Base-by-base conservation (phyloP, 2,888 invertebrate species). In the Altica lythri region DNA sequence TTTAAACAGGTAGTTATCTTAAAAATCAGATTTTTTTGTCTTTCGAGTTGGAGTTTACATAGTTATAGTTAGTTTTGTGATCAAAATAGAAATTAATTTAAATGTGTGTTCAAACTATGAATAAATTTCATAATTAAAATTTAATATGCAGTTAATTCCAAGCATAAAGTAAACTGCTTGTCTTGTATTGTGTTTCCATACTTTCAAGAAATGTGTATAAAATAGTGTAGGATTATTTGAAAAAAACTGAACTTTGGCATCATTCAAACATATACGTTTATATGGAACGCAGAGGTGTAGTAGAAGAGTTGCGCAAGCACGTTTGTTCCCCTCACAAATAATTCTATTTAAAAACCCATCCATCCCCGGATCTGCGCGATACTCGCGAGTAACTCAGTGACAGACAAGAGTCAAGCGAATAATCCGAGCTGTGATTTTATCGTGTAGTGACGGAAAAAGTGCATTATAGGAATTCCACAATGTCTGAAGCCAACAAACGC, bases 401-500 rank as follows among this genome's bases (percentile, higher is more conserved):
- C 30, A 40, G 30, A 49, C 19, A 12, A 30, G 19, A 32, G 38
- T 40, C 29, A 50, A 38, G 40, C 32, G 17, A 30, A 32, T 10
- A 14, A 10, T 30, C n/a, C 14, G 35, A 22, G 40, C 25, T 40
- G 46, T 34, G 32, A 43, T 27, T 27, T 44, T 32, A 22, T 17
- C 34, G 44, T 44, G 38, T 40, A 48, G 48, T 48, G 38, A 30
- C 16, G 30, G 34, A 34, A 27, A 34, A 25, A 50, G 51, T 52
- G 51, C 37, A 45, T 16, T 43, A 22, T 30, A 29, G 5, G n/a
- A 29, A 37, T 18, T 35, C 35, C 46, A 46, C 14, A 9, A 91
- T 91, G 91, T 88, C 90, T 76, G 90, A 91, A 81, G 83, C 88
- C 78, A 87, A 87, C 75, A 90, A 88, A 79, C 86, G 71, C 42